phyloP scores from a whole-genome alignment of 2,888 invertebrate species.

The Gastrophysa polygoni region DNA sequence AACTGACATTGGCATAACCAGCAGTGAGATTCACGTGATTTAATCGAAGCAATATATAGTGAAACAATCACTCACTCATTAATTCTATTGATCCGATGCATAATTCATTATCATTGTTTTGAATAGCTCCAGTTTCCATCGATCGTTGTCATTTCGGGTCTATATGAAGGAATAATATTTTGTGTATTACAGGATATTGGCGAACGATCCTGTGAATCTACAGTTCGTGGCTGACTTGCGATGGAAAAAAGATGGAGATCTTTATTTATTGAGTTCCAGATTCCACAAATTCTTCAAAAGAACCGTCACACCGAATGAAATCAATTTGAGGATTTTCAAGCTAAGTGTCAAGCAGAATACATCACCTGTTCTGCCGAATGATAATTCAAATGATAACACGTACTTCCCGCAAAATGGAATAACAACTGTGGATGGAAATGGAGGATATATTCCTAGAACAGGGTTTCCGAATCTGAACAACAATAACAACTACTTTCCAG shows the following conservation, averaged over 20 bases:
- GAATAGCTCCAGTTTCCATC: no score
- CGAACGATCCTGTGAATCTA: conserved; percentile 71
- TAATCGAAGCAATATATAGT: no score
- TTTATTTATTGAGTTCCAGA: conserved; percentile 77
- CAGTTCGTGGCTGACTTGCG: conserved; percentile 82
- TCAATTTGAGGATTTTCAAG: conserved; percentile 71
- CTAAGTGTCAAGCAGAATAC: not conserved
- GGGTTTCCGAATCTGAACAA: not conserved
- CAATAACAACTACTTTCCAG: not conserved
- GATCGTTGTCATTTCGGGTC: no score
- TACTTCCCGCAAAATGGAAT: not conserved
- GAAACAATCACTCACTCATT: no score
- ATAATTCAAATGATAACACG: not conserved
- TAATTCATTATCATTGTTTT: not conserved
- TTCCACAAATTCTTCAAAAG: conserved; percentile 82
- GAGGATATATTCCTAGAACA: not conserved
- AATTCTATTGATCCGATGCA: not conserved
- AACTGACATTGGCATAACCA: no score
- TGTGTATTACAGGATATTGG: conserved; percentile 65
- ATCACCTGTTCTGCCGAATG: not conserved
- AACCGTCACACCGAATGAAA: conserved; percentile 69
- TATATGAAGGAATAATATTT: no score
- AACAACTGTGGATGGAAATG: not conserved
- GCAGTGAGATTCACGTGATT: no score
- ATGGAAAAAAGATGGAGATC: conserved; percentile 70